These are phyloP conservation scores for Eulemur macaco DNA, from an alignment of 2,113 vertebrate genomes.

Conservation along the genomic window DNA sequence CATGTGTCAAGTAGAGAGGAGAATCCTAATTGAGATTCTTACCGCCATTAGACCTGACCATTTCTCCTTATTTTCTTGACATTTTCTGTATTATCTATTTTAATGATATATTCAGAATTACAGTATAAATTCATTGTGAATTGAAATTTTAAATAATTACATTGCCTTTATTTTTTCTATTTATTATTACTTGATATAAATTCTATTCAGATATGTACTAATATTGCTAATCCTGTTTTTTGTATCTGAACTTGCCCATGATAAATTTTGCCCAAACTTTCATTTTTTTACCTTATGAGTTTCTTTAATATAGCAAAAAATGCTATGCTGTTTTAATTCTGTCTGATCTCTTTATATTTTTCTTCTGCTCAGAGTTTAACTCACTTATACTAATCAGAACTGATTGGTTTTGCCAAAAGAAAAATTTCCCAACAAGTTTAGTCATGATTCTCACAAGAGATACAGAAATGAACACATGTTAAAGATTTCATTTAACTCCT, in stretches of 20 bases:
- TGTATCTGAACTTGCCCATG: background rate
- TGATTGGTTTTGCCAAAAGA: background rate
- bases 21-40: background rate
- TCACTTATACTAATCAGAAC: background rate
- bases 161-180: background rate
- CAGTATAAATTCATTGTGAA: background rate
- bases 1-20: background rate
- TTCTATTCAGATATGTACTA: background rate
- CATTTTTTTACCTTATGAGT: background rate
- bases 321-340: background rate
- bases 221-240: background rate
- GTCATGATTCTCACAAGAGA: background rate
- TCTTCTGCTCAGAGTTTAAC: background rate
- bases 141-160: background rate
- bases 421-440: background rate
- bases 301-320: background rate
- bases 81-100: background rate
- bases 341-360: background rate
- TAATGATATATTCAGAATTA: background rate
- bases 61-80: background rate
- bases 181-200: background rate
- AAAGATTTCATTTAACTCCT: background rate
- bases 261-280: background rate
- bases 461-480: background rate
- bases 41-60: background rate